Base-by-base conservation (phyloP, 2,113 vertebrate species). In the Oryzias woworae region DNA sequence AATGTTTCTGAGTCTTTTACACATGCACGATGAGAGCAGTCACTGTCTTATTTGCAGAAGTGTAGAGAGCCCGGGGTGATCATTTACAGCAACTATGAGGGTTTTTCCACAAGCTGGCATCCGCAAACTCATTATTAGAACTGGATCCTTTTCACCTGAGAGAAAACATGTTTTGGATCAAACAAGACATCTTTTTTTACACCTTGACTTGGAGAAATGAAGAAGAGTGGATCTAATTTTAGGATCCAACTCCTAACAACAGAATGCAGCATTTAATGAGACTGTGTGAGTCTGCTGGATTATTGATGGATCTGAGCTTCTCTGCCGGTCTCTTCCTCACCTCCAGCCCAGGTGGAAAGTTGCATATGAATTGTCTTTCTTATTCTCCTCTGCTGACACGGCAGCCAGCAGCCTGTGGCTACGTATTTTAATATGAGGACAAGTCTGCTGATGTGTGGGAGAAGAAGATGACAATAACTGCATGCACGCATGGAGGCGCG, bases 361-460 rank as follows among this genome's bases (percentile, higher is more conserved):
- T 44, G 10, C n/a, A 53, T 85, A 88, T 88, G 83, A 90, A 91
- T 88, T 82, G 83, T 82, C 77, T 57, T 61, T 44, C 48, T 56
- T 43, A 3, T 46, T 55, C 62, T 63, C 74, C 45, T 63, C 73
- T 63, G 83, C 89, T 89, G 91, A 90, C 82, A 20, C 85, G 53
- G 85, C 91, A 89, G 73, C 72, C 36, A 62, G 51, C 22, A 23
- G 78, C 49, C 77, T 58, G 63, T 67, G 70, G 80, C 79, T 28
- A 54, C 14, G 47, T 62, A 75, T 86, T 86, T 81, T 82, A 79
- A 82, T 80, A 78, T 53, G 63, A 68, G 71, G 69, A 51, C 67
- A 57, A 72, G 76, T 64, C 20, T 66, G 43, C 53, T 64, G 68
- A 36, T 36, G 36, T 12, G 24, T 64, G 56, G 8, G 51, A 50